Evolutionary conservation across 2,888 invertebrate species (phyloP).

Genomic region (Leptothorax acervorum): DNA sequence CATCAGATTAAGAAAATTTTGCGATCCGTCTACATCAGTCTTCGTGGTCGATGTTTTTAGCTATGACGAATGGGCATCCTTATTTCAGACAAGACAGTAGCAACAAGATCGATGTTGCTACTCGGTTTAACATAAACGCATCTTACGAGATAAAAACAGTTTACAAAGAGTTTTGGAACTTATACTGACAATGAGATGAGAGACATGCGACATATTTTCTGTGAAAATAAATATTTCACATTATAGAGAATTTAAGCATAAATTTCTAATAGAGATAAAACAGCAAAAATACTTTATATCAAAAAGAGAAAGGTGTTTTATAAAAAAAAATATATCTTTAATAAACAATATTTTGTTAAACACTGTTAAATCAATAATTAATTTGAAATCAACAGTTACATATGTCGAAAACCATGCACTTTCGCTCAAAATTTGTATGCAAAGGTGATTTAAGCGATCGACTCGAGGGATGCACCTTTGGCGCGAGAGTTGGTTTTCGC

Average conservation of each 20-base stretch:
- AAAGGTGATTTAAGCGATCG: conserved; percentile 21
- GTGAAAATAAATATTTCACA: background rate
- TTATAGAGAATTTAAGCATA: background rate
- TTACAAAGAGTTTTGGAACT: background rate
- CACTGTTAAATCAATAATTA: background rate
- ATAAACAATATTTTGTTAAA: background rate
- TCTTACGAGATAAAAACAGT: conserved; percentile 41
- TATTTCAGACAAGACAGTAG: conserved; percentile 33
- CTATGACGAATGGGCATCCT: conserved; percentile 46
- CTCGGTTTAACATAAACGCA: conserved; percentile 22
- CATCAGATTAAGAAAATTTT: conserved; percentile 17
- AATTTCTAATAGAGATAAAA: background rate
- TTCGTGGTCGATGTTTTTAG: conserved; percentile 42
- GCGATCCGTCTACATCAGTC: conserved; percentile 43
- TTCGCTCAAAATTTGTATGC: background rate
- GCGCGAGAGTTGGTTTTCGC: conserved; percentile 1
- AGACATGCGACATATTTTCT: background rate
- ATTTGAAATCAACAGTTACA: background rate
- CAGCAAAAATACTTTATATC: background rate
- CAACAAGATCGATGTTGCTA: conserved; percentile 48
- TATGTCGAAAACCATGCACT: background rate
- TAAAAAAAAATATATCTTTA: background rate
- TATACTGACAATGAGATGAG: background rate
- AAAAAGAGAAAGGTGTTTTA: background rate
- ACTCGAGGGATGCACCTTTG: conserved; percentile 13